Evolutionary conservation across 30 jellyfish, hydroid and myxozoan species (phyloP).

Genomic region (Chrysaora quinquecirrha): DNA sequence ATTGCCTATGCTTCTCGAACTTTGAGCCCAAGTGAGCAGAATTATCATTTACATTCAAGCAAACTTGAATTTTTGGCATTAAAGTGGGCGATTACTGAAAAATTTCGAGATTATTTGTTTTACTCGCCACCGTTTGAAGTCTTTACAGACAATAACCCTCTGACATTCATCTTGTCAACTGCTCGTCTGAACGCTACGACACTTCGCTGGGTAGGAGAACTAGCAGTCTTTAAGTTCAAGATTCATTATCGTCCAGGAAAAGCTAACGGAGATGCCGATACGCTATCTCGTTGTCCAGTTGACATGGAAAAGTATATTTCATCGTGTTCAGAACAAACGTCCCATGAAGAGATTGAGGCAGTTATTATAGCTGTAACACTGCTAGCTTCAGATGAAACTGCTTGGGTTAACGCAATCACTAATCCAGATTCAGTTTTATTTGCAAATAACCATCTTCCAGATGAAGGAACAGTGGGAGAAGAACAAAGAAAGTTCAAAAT

Average conservation of each 20-base stretch:
- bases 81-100: constrained; percentile 56
- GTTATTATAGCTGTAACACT: neutral
- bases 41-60: constrained; percentile 45
- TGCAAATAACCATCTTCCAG: constrained; percentile 25
- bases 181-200: constrained; percentile 54
- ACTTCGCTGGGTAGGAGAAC: constrained; percentile 60
- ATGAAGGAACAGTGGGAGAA: constrained; percentile 7
- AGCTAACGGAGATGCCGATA: constrained; percentile 31
- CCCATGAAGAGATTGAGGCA: constrained; percentile 1
- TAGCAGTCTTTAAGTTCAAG: constrained; percentile 40
- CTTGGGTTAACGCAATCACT: constrained; percentile 14
- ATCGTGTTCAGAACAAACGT: neutral
- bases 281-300: constrained; percentile 18
- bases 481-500: neutral
- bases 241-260: constrained; percentile 44
- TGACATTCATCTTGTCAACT: constrained; percentile 49
- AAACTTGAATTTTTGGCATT: constrained; percentile 60
- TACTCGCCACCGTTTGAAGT: constrained; percentile 44
- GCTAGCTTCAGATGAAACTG: constrained; percentile 15
- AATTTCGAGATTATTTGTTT: constrained; percentile 39
- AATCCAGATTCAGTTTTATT: constrained; percentile 18
- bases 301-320: constrained; percentile 22
- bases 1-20: constrained; percentile 48
- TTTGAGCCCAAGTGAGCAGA: constrained; percentile 16
- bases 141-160: too few relatives aligned